Conservation (phyloP, 64 coral and sea anemone species). For the Stichodactyla mertensii region DNA sequence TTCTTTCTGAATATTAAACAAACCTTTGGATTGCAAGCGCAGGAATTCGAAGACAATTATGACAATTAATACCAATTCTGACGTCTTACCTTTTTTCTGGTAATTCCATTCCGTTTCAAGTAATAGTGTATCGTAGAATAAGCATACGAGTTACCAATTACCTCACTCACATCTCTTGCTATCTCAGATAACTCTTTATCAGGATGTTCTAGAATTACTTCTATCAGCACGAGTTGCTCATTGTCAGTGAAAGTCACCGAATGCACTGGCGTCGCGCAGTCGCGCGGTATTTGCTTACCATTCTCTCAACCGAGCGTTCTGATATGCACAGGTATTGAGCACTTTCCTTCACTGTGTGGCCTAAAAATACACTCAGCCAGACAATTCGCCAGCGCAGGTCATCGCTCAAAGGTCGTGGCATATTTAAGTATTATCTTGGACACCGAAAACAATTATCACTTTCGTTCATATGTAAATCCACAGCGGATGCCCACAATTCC, state of each 20-base stretch:
- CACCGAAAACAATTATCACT: no score
- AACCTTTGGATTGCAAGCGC: no score
- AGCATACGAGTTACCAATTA: neutral
- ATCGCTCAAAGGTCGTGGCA: neutral
- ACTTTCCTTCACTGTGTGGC: neutral
- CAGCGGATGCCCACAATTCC: no score
- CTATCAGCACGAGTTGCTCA: slow-evolving; percentile 16
- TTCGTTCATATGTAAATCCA: no score
- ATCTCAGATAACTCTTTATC: no score
- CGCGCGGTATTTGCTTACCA: no score
- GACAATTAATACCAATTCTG: no score
- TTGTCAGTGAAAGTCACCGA: neutral
- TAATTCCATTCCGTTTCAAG: neutral
- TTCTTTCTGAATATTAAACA: no score
- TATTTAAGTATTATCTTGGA: neutral
- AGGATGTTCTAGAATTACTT: slow-evolving; percentile 23
- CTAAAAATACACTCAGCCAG: neutral
- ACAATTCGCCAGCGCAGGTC: slow-evolving; percentile 8
- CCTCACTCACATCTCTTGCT: no score
- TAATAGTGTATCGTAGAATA: neutral
- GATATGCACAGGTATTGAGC: neutral
- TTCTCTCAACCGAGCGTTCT: neutral
- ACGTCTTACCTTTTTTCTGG: neutral
- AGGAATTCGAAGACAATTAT: no score
- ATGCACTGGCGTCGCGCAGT: no score